These are phyloP conservation scores for Ophiothrix spiculata DNA, from an alignment of 35 echinoderm and acorn worm genomes.

Conservation along the genomic window DNA sequence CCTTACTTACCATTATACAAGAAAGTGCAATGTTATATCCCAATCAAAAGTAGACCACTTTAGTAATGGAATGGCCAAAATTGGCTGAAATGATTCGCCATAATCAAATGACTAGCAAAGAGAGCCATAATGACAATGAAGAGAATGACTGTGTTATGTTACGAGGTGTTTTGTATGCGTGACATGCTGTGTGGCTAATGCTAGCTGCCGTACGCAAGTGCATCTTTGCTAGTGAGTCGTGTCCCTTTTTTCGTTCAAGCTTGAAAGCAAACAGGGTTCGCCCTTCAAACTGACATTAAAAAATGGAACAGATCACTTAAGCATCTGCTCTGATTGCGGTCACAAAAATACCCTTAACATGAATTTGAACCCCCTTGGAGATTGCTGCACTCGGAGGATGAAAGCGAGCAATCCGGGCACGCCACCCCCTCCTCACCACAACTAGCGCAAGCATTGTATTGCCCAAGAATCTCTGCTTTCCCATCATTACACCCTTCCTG, in stretches of 20 bases:
- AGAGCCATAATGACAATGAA: not conserved
- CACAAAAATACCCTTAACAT: conserved; percentile 25
- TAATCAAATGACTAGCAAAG: not conserved
- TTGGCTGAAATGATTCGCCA: not conserved
- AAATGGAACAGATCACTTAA: not conserved
- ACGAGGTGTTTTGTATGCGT: not conserved
- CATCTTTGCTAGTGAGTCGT: not conserved
- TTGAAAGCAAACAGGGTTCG: conserved; percentile 1
- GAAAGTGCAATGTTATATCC: not conserved
- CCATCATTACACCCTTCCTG: not conserved
- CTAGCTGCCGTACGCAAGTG: not conserved
- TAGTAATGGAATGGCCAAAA: not conserved
- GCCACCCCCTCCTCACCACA: conserved; percentile 9
- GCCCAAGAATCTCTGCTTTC: not conserved
- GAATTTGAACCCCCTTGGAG: conserved; percentile 21
- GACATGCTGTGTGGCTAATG: not conserved
- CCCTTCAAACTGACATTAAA: too few species aligned
- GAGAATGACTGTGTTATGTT: not conserved
- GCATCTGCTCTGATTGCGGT: not conserved
- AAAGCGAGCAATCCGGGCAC: not conserved
- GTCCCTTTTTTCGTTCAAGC: conserved; percentile 9
- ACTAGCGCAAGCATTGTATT: not conserved
- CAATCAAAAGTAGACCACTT: not conserved
- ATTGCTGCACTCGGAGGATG: too few species aligned
- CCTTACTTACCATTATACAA: not conserved